These are phyloP conservation scores for Cheiracanthium punctorium DNA, from an alignment of 2,888 invertebrate genomes.

Conservation along the genomic window DNA sequence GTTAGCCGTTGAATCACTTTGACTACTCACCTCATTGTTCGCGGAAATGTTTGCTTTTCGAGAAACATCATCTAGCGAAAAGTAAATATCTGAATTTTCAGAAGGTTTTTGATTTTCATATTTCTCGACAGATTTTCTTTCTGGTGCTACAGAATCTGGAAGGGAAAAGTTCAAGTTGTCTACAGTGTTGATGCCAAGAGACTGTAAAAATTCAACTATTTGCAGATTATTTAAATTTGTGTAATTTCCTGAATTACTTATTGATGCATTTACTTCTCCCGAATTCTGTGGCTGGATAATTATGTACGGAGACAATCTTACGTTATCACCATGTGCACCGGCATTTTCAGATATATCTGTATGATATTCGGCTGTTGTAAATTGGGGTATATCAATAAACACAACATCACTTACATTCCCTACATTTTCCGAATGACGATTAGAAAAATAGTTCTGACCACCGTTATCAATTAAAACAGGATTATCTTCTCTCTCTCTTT, in stretches of 20 bases:
- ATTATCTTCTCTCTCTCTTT: slow-evolving; percentile 21
- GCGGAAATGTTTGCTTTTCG: too few relatives aligned
- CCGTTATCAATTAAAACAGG: slow-evolving; percentile 19
- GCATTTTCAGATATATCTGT: slow-evolving; percentile 30
- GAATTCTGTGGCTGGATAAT: not conserved
- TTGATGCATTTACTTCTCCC: not conserved
- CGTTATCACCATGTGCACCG: not conserved
- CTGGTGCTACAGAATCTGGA: not conserved
- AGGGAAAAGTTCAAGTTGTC: not conserved
- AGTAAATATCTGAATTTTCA: too few relatives aligned
- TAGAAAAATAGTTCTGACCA: slow-evolving; percentile 1
- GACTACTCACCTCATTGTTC: too few relatives aligned
- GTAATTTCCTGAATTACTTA: not conserved
- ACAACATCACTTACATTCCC: slow-evolving; percentile 31
- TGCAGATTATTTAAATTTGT: not conserved
- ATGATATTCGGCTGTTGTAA: slow-evolving; percentile 34
- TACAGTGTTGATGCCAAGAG: slow-evolving; percentile 16
- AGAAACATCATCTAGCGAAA: too few relatives aligned
- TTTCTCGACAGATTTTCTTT: not conserved
- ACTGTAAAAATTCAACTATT: slow-evolving; percentile 28
- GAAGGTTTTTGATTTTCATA: too few relatives aligned
- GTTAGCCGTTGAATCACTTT: too few relatives aligned
- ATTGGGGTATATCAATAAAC: slow-evolving; percentile 43
- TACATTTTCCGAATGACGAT: not conserved
- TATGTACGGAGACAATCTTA: not conserved